These are phyloP conservation scores for Sogatella furcifera DNA, from an alignment of 1,140 invertebrate species.

Conservation along the genomic window DNA sequence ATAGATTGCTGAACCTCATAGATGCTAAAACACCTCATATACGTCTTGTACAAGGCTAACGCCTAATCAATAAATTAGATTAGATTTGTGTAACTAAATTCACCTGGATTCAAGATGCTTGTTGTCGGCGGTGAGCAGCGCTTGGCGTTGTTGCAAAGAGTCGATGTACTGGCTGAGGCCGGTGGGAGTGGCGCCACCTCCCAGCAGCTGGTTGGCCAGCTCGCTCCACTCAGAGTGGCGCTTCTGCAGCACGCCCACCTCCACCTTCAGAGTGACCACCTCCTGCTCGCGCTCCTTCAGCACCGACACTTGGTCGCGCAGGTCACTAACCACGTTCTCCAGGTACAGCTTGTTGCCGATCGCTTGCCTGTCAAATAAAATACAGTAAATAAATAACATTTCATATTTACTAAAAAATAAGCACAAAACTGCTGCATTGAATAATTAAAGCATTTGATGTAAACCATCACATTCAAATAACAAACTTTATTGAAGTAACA, in stretches of 20 bases:
- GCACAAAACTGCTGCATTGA: no score
- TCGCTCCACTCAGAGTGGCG: constrained; percentile 15
- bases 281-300: constrained; percentile 15
- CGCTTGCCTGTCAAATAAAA: constrained; percentile 11
- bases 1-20: no score
- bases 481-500: no score
- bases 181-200: not conserved
- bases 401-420: no score
- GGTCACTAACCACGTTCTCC: constrained; percentile 18
- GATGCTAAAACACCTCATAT: no score
- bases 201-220: constrained; percentile 11
- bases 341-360: constrained; percentile 17
- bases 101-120: constrained; percentile 16
- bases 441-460: no score
- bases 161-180: constrained; percentile 10
- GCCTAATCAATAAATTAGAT: no score
- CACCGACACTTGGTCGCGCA: constrained; percentile 3
- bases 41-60: no score
- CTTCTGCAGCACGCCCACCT: constrained; percentile 10
- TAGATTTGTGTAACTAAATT: not conserved
- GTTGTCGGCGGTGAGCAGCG: constrained; percentile 14
- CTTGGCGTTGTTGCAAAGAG: constrained; percentile 13
- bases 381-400: no score
- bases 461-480: no score
- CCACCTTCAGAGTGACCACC: constrained; percentile 8